phyloP scores from a whole-genome alignment of 2,113 vertebrate genomes.

The Hassar affinis region DNA sequence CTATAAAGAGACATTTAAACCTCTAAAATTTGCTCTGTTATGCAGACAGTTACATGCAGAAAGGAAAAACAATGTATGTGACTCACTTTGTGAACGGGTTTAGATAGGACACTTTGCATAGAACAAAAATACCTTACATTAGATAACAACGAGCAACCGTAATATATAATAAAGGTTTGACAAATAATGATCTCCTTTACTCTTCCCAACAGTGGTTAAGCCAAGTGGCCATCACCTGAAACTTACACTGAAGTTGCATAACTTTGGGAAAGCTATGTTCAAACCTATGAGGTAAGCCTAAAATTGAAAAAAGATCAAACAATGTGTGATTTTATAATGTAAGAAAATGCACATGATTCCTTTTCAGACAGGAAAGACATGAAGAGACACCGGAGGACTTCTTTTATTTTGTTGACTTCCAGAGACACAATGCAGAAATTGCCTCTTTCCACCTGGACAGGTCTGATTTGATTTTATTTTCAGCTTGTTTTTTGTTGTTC shows the following conservation, averaged over 20 bases:
- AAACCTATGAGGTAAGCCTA: conserved; percentile 94
- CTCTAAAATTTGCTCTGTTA: neutral
- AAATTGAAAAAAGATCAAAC: neutral
- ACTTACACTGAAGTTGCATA: conserved; percentile 84
- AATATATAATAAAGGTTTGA: neutral
- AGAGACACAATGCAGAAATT: conserved; percentile 96
- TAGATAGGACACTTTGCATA: neutral
- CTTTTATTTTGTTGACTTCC: conserved; percentile 95
- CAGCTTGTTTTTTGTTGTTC: neutral
- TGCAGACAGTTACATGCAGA: neutral
- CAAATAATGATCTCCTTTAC: neutral
- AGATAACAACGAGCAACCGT: too few species aligned
- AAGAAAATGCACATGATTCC: neutral
- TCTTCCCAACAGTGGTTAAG: conserved; percentile 82
- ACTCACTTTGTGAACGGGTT: neutral
- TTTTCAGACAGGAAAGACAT: conserved; percentile 84
- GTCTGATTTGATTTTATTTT: conserved; percentile 60
- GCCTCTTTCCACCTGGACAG: conserved; percentile 97
- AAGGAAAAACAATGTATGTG: neutral
- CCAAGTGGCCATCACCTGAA: conserved; percentile 95
- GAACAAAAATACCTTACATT: neutral
- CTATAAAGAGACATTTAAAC: neutral
- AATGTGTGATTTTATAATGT: neutral
- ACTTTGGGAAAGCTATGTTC: conserved; percentile 95
- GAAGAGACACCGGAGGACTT: conserved; percentile 88